Conservation (phyloP, 2,797 vertebrate genomes). For the Phrynocephalus forsythii region DNA sequence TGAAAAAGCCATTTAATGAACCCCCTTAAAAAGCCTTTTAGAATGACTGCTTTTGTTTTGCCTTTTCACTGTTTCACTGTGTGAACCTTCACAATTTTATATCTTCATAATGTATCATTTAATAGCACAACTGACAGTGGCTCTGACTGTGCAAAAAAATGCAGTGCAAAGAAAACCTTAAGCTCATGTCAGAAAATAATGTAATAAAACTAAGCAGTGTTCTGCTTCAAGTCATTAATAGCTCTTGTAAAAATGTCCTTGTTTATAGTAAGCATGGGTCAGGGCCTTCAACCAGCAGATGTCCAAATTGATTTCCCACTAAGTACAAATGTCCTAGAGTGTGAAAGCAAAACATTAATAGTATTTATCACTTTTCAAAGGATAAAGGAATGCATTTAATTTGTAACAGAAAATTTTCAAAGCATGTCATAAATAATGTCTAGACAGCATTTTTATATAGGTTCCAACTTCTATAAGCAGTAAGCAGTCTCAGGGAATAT, state of each 20-base stretch:
- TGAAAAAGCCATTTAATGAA: no score
- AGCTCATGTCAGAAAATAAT: conserved; percentile 6
- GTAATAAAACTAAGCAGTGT: not conserved
- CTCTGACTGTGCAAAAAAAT: not conserved
- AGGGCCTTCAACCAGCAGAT: not conserved
- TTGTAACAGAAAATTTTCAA: not conserved
- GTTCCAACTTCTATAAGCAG: not conserved
- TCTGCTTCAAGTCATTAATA: not conserved
- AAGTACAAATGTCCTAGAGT: conserved; percentile 17
- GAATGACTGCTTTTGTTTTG: not conserved
- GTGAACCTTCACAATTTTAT: not conserved
- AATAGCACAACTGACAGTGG: not conserved
- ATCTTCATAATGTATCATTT: not conserved
- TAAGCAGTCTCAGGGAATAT: not conserved
- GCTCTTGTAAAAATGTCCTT: conserved; percentile 26
- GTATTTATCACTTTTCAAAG: conserved; percentile 17
- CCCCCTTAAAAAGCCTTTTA: not conserved
- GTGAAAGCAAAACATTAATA: conserved; percentile 8
- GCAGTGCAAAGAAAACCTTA: not conserved
- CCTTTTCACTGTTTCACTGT: not conserved
- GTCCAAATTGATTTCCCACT: conserved; percentile 27
- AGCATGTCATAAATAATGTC: not conserved
- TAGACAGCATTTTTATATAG: not conserved
- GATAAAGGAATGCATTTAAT: conserved; percentile 9
- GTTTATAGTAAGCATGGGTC: conserved; percentile 19